A percentile compares a stretch with the other conserved stretches of the same genome.
Evolutionary conservation across 1,140 invertebrate species (phyloP).

Genomic region (Monomorium pharaonis): DNA sequence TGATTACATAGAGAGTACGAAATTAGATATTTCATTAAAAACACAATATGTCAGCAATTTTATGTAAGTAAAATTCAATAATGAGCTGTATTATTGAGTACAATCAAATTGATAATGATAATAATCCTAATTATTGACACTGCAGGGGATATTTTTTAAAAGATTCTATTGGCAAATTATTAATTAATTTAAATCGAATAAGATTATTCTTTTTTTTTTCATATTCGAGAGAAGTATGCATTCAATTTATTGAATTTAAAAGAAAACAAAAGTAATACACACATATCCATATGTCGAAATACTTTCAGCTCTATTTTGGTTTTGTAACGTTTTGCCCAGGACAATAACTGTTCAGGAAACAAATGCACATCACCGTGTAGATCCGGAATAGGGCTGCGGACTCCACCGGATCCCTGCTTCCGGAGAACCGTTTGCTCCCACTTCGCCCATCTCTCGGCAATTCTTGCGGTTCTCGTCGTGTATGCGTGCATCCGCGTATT

Average conservation of each 20-base stretch:
- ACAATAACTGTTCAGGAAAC: constrained; percentile 16
- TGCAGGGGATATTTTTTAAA: background rate
- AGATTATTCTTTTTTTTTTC: too few relatives aligned
- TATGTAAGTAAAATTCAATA: background rate
- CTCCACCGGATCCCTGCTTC: constrained; percentile 16
- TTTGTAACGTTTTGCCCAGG: background rate
- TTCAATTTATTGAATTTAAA: background rate
- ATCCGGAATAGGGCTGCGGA: constrained; percentile 2
- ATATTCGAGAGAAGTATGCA: background rate
- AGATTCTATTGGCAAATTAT: background rate
- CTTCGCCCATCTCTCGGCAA: constrained; percentile 20
- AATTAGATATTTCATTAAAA: background rate
- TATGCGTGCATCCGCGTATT: constrained; percentile 11
- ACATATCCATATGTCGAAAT: background rate
- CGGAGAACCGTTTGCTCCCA: constrained; percentile 3
- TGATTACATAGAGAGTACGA: background rate
- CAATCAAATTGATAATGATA: background rate
- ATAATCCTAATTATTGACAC: background rate
- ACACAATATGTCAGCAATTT: background rate
- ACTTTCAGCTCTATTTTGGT: background rate
- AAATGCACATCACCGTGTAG: background rate
- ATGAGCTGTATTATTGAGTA: background rate
- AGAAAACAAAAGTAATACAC: background rate
- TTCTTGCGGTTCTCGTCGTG: constrained; percentile 25
- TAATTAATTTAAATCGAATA: background rate